Base-by-base conservation (phyloP, 1,140 invertebrate species). In the Drosophila arizonae region DNA sequence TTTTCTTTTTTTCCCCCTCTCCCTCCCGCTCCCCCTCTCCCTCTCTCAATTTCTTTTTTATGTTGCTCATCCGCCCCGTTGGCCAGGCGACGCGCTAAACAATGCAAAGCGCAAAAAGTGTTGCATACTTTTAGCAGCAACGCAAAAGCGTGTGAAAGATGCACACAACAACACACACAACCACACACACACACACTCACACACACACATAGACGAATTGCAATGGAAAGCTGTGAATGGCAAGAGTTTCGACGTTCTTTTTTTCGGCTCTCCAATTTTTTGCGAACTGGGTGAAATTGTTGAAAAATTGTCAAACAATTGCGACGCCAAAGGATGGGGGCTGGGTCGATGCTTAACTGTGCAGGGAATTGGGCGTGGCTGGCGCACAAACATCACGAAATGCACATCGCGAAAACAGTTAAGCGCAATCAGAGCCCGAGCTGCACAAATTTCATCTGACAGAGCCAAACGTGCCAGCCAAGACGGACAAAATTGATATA, bases 241-340 rank as follows among this genome's bases (percentile, higher is more conserved):
- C 33, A 33, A 33, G 33, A 33, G 33, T 33, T 33, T 33, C 33
- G 5, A 0, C 6, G 6, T 33, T 10, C 33, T 9, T 33, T 33
- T 33, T 33, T 33, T 8, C 33, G 33, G 57, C 1, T 72, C 65
- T 65, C 81, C 82, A 65, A 63, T 56, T 77, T 39, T 39, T 39
- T 39, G 10, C 36, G 2, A 11, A 10, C 36, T 39, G 33, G 9
- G 82, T 74, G 77, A 79, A 87, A 86, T 81, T 73, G 82, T 81
- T 87, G 82, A 86, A 86, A 86, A 86, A 86, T 86, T 86, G 82
- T 86, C 82, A 86, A 86, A 87, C 82, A 86, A 86, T 86, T 87
- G 82, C 82, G 52, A 60, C 76, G 24, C 45, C 45, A 36, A 11
- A 48, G 33, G 39, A 66, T 15, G 11, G 28, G 30, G 17, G 13